Percentiles rank a stretch among this genome's conserved stretches.
These are phyloP conservation scores for Gavialis gangeticus DNA, from an alignment of 2,113 vertebrate genomes.

Conservation along the genomic window DNA sequence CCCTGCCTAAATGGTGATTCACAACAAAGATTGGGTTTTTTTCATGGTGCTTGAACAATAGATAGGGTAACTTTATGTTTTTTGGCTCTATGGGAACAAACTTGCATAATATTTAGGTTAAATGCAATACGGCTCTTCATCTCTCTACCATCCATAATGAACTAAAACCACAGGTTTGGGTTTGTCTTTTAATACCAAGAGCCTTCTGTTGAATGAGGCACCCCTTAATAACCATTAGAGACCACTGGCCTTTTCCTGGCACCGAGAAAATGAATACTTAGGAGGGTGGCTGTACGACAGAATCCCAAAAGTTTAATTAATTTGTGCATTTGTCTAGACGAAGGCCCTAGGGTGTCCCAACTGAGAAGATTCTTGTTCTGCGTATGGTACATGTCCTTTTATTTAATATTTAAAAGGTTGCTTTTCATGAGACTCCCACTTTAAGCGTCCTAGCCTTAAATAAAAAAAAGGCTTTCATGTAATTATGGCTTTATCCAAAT, in stretches of 20 bases:
- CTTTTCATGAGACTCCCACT: background rate
- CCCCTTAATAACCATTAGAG: background rate
- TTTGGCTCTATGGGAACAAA: background rate
- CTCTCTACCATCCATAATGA: background rate
- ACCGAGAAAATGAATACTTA: background rate
- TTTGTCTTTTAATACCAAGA: background rate
- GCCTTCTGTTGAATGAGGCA: background rate
- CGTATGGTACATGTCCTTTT: background rate
- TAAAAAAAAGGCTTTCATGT: background rate
- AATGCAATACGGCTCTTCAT: background rate
- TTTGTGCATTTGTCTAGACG: background rate
- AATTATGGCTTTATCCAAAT: background rate
- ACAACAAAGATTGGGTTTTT: background rate
- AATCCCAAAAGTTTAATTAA: background rate
- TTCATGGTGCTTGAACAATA: background rate
- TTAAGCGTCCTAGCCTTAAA: background rate
- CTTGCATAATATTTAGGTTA: background rate
- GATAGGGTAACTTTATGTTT: background rate
- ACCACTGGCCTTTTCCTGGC: background rate
- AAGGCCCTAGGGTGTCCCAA: background rate
- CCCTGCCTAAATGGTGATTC: background rate
- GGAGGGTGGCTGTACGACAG: rapidly evolving
- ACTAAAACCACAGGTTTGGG: background rate
- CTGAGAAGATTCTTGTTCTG: background rate
- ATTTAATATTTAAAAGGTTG: background rate